Conservation (phyloP, 1,140 invertebrate genomes). For the Micrasema longulum region DNA sequence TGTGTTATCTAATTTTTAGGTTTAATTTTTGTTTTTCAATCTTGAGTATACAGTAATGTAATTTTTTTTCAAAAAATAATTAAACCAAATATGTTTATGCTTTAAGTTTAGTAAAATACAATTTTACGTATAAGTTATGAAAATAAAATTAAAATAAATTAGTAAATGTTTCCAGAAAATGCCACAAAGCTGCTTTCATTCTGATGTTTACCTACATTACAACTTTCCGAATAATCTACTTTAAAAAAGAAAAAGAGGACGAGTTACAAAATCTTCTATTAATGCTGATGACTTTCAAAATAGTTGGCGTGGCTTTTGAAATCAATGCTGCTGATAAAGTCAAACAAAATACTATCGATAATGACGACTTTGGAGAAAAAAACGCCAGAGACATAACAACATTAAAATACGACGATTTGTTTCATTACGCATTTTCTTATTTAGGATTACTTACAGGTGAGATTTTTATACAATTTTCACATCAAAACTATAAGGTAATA, state of each 20-base stretch:
- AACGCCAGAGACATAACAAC: slow-evolving; percentile 1
- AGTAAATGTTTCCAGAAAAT: too few species aligned
- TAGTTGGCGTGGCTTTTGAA: slow-evolving; percentile 46
- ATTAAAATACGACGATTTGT: slow-evolving; percentile 32
- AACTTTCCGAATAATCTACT: slow-evolving; percentile 29
- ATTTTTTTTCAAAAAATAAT: too few species aligned
- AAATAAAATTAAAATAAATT: too few species aligned
- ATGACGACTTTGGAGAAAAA: slow-evolving; percentile 13
- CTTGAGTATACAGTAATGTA: too few species aligned
- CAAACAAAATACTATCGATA: slow-evolving; percentile 17
- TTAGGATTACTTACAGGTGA: slow-evolving; percentile 41
- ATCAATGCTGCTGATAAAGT: slow-evolving; percentile 24
- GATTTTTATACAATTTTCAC: too few species aligned
- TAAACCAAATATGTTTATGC: too few species aligned
- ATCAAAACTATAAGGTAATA: too few species aligned
- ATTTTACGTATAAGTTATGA: too few species aligned
- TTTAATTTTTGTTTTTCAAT: too few species aligned
- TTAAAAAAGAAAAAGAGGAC: neutral
- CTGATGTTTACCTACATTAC: slow-evolving; percentile 32
- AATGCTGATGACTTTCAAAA: slow-evolving; percentile 42
- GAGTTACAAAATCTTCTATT: slow-evolving; percentile 21
- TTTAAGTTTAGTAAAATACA: too few species aligned
- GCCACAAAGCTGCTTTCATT: slow-evolving; percentile 29
- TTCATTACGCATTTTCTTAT: slow-evolving; percentile 48
- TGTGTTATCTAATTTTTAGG: too few species aligned